These are phyloP conservation scores for Fulica atra DNA, from an alignment of 2,113 vertebrate genomes.

Conservation along the genomic window DNA sequence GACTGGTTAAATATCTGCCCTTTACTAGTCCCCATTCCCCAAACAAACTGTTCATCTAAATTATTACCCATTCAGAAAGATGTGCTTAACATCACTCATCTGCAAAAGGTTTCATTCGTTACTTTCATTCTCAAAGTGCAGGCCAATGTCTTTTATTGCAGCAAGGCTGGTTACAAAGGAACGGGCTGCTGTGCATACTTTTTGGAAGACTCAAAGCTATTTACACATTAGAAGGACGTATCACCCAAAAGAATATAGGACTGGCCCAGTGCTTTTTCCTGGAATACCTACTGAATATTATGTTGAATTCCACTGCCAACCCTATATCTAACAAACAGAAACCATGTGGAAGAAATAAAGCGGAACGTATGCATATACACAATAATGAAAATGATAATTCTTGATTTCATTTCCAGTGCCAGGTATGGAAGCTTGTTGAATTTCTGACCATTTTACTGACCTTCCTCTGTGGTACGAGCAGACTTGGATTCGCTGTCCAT, in stretches of 20 bases:
- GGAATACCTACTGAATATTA: not conserved
- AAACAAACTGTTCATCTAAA: not conserved
- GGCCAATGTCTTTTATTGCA: not conserved
- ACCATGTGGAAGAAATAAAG: not conserved
- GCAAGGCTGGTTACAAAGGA: not conserved
- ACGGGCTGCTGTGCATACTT: not conserved
- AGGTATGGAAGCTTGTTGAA: not conserved
- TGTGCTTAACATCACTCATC: not conserved
- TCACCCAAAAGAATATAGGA: not conserved
- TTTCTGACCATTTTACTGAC: conserved; percentile 71
- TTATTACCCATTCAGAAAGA: not conserved
- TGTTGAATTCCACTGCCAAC: not conserved
- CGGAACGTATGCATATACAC: not conserved
- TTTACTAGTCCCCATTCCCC: not conserved
- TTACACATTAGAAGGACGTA: not conserved
- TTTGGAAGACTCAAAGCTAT: not conserved
- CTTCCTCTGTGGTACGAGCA: conserved; percentile 93
- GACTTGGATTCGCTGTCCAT: conserved; percentile 96
- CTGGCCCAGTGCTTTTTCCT: not conserved
- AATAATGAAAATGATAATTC: not conserved
- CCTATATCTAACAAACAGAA: not conserved
- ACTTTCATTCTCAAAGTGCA: not conserved
- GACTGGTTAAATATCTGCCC: not conserved
- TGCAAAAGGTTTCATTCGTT: not conserved
- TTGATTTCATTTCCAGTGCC: not conserved